Evolutionary conservation across 2,888 invertebrate species (phyloP).

Genomic region (Gari tellinella): DNA sequence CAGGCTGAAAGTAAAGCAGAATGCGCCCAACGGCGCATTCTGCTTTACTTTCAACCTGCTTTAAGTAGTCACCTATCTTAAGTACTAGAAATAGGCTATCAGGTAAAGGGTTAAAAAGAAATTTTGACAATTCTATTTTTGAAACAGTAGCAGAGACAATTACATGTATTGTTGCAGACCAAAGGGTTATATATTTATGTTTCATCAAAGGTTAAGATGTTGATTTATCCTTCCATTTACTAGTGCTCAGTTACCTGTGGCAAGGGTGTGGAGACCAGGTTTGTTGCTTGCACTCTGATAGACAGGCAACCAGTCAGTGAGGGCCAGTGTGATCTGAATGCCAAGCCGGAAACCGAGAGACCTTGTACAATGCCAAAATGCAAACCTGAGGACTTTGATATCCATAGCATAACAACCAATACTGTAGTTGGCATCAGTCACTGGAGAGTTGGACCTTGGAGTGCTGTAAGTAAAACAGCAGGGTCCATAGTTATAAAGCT

Average conservation of each 20-base stretch:
- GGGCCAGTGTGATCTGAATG: conserved; percentile 72
- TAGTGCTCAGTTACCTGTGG: conserved; percentile 89
- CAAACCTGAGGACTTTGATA: conserved; percentile 67
- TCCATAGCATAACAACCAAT: conserved; percentile 74
- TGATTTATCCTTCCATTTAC: conserved; percentile 12
- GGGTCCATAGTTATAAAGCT: no score
- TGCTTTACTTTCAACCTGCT: no score
- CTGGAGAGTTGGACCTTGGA: conserved; percentile 85
- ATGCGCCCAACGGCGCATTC: no score
- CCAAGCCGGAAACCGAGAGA: conserved; percentile 56
- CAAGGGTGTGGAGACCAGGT: conserved; percentile 87
- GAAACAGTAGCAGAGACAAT: no score
- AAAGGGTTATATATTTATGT: no score
- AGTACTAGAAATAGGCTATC: no score
- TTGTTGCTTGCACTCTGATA: conserved; percentile 87
- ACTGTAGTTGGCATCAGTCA: conserved; percentile 75
- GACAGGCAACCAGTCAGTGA: conserved; percentile 72
- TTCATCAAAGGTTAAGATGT: no score
- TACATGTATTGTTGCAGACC: no score
- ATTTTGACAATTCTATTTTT: no score
- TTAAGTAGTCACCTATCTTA: no score
- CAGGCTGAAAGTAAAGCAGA: no score
- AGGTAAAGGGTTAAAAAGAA: no score
- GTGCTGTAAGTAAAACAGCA: conserved; percentile 81
- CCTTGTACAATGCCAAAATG: conserved; percentile 65